Percentiles rank a stretch among this genome's conserved stretches.
Conservation (phyloP, 2,797 vertebrate genomes). For the Hippoglossus hippoglossus region DNA sequence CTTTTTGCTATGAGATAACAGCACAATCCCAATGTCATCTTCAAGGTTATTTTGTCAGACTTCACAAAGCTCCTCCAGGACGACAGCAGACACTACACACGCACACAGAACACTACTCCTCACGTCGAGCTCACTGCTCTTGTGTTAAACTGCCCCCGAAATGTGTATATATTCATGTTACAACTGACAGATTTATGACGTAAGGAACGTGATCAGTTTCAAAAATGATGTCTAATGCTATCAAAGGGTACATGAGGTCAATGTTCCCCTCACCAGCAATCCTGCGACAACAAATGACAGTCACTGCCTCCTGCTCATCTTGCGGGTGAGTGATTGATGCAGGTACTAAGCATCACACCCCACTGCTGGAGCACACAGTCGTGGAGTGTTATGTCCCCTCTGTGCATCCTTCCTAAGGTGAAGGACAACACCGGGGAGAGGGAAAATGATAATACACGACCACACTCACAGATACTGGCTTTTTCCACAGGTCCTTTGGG, state of each 20-base stretch:
- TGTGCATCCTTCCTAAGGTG: constrained; percentile 27
- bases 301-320: constrained; percentile 22
- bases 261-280: not conserved
- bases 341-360: constrained; percentile 9
- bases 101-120: not conserved
- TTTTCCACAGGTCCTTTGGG: constrained; percentile 12
- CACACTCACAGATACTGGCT: constrained; percentile 14
- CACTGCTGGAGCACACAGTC: constrained; percentile 22
- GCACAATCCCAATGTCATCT: not conserved
- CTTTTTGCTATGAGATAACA: not conserved
- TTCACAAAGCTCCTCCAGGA: not conserved
- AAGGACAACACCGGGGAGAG: constrained; percentile 30
- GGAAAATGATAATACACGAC: constrained; percentile 34
- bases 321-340: constrained; percentile 38
- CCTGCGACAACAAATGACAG: constrained; percentile 7
- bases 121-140: too few species aligned
- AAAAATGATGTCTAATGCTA: not conserved
- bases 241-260: constrained; percentile 8
- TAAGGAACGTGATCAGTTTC: not conserved
- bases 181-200: not conserved
- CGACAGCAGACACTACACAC: not conserved
- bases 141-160: too few species aligned
- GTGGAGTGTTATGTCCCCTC: constrained; percentile 24
- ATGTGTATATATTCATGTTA: too few species aligned
- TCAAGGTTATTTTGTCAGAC: not conserved